Base-by-base conservation (phyloP, 2,113 vertebrate genomes). In the Nipponia nippon region DNA sequence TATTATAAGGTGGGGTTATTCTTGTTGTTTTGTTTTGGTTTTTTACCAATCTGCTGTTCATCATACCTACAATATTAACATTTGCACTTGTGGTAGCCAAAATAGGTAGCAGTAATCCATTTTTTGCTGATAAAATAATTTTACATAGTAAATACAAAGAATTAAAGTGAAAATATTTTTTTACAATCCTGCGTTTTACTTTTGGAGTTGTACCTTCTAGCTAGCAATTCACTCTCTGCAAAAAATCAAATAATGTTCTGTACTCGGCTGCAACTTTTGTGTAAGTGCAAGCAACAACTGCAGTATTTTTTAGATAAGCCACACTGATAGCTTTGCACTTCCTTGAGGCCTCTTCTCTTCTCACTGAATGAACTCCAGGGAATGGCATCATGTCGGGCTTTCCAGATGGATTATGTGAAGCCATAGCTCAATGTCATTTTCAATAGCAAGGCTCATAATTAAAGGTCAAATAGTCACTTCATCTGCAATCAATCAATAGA, bases 381-480 rank as follows among this genome's bases (percentile, higher is more conserved):
- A 99, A 98, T 90, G 83, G 98, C 98, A 98, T 99, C 99, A 99
- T 97, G 98, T 99, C 98, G 98, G 98, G 98, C 96, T 98, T 98
- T 99, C 98, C 98, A 98, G 98, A 98, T 98, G 98, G 98, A 98
- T 98, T 98, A 98, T 97, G 97, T 98, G 98, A 96, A 98, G 97
- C 98, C 98, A 98, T 98, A 98, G 98, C 98, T 99, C 99, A 98
- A 98, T 98, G 98, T 98, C 98, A 98, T 98, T 98, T 98, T 98
- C 99, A 98, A 98, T 98, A 98, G 98, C 98, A 98, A 97, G 98
- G 97, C 98, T 98, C 98, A 99, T 99, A 99, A 99, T 99, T 99
- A 99, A 99, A 99, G 99, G 99, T 99, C 99, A 99, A 99, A 98
- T 98, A 98, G 99, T 99, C 99, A 99, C 99, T 99, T 99, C 99